phyloP scores from a whole-genome alignment of 2,797 vertebrate species.

The Sylvia borin region DNA sequence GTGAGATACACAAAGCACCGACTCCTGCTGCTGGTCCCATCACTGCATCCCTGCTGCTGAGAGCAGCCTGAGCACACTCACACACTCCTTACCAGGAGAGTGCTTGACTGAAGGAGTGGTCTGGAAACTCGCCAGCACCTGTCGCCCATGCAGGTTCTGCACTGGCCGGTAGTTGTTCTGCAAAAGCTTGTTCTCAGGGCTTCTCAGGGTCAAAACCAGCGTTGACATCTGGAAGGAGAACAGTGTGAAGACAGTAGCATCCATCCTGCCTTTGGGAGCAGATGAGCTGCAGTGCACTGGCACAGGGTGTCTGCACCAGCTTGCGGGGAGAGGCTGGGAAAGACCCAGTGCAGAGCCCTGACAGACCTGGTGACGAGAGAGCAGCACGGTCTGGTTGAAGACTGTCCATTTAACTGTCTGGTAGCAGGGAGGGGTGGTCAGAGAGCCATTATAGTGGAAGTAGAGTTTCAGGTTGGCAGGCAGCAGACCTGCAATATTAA shows the following conservation, averaged over 20 bases:
- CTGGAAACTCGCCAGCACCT: constrained; percentile 70
- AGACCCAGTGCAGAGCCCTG: fast-evolving
- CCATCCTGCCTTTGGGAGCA: fast-evolving
- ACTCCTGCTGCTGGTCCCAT: fast-evolving
- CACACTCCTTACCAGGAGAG: background rate
- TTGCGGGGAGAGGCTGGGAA: background rate
- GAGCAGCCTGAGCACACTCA: background rate
- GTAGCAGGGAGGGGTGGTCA: constrained; percentile 92
- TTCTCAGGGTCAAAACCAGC: constrained; percentile 69
- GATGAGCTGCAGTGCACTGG: background rate
- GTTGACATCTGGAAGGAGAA: constrained; percentile 64
- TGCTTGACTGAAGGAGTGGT: background rate
- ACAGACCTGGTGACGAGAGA: constrained; percentile 87
- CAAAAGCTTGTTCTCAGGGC: constrained; percentile 20
- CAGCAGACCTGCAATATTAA: constrained; percentile 85
- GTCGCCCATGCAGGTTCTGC: constrained; percentile 64
- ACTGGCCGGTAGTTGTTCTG: constrained; percentile 73
- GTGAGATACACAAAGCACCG: too few relatives aligned
- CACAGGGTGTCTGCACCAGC: fast-evolving
- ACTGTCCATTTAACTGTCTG: constrained; percentile 91
- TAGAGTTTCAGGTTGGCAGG: constrained; percentile 83
- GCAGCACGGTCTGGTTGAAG: constrained; percentile 84
- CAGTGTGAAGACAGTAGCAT: fast-evolving
- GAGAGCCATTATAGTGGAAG: constrained; percentile 91
- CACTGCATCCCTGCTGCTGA: background rate